Base-by-base conservation (phyloP, 2,113 vertebrate genomes). In the Clarias gariepinus region DNA sequence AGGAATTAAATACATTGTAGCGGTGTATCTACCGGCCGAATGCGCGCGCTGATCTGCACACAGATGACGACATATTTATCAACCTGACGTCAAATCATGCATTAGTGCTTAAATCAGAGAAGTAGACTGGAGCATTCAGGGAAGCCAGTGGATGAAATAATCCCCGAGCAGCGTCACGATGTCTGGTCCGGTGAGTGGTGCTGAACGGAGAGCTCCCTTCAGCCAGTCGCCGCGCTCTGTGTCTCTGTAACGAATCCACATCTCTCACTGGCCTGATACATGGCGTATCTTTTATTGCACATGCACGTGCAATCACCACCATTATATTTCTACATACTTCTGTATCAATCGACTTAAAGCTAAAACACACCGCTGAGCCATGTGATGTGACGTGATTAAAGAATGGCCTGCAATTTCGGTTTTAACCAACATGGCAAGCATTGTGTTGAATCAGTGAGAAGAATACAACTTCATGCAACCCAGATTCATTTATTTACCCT, bases 191-290 rank as follows among this genome's bases (percentile, higher is more conserved):
- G 68, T 74, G 58, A 88, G 91, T 90, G 85, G 95, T 96, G 93
- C 95, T 95, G 95, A 93, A 91, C 76, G 91, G 94, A 95, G 94
- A 95, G 95, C 93, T 91, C 91, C 94, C 86, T 86, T 84, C 81
- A 36, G 33, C 21, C 53, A 23, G 19, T 77, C 90, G 28, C 8
- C 8, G 30, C 57, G 80, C 71, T 64, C 10, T 10, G 5, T 9
- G 30, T 23, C 19, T 19, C 47, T 19, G 0, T 74, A 58, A 30
- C 60, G 23, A 0, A 52, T n/a, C n/a, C 63, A 58, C 10, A 78
- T 33, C n/a, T 63, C 2, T 77, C 71, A 77, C 57, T 74, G n/a
- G 21, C 16, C 9, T 3, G 21, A 41, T 63, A 63, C 21, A 52
- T 64, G 25, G 25, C 16, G 61, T 66, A 83, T 71, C 33, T 82